Percentiles rank a stretch among this genome's conserved stretches.
These are phyloP conservation scores for Agrotis puta DNA, from an alignment of 2,888 invertebrate species.

Conservation along the genomic window DNA sequence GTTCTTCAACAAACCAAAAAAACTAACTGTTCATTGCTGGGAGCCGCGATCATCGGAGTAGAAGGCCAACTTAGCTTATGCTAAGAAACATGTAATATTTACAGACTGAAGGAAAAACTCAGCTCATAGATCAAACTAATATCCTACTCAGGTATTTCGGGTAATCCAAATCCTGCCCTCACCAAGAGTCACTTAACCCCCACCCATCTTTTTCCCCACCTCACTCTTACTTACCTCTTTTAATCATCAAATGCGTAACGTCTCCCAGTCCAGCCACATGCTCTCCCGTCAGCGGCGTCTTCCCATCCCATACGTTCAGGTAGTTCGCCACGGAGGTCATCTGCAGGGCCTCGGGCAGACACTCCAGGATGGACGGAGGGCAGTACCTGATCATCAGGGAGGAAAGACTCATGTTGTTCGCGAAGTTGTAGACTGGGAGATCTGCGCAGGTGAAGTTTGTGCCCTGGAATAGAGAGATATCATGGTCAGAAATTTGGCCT, in stretches of 20 bases:
- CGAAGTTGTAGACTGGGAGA: constrained; percentile 45
- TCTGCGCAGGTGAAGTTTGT: constrained; percentile 46
- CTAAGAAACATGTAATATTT: no score
- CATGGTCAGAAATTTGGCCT: no score
- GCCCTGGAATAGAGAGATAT: constrained; percentile 38
- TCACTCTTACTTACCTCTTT: constrained; percentile 4
- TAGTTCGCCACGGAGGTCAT: constrained; percentile 1
- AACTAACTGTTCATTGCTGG: no score
- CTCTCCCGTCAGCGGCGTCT: neutral
- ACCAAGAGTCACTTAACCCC: neutral
- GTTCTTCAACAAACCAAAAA: no score
- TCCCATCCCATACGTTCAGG: constrained; percentile 4
- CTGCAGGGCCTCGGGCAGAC: constrained; percentile 32
- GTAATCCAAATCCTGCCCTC: neutral
- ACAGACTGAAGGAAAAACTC: no score
- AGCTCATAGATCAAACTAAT: no score
- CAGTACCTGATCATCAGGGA: constrained; percentile 29
- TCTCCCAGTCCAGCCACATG: constrained; percentile 38
- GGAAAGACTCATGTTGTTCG: constrained; percentile 17
- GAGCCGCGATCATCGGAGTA: no score
- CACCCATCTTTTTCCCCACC: neutral
- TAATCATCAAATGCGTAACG: constrained; percentile 34
- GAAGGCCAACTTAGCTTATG: no score
- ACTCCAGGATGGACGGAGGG: constrained; percentile 18
- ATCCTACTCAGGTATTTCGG: no score